Evolutionary conservation across 64 coral and sea anemone species (phyloP).

Genomic region (Anthopleura sola): DNA sequence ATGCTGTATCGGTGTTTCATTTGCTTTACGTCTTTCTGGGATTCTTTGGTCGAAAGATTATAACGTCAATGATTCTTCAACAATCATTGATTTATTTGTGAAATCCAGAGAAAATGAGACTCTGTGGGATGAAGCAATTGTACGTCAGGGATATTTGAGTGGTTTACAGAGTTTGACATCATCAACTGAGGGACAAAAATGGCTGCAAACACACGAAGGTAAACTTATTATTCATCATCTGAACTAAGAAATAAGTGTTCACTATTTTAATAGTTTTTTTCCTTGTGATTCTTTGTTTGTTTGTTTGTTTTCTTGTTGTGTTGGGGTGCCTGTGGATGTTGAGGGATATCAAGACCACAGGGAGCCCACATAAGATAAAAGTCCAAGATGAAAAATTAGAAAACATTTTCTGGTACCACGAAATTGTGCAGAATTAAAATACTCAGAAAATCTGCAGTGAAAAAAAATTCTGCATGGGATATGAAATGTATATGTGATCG

Average conservation of each 20-base stretch:
- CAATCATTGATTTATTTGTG: not conserved
- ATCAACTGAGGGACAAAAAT: not conserved
- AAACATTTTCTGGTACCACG: no score
- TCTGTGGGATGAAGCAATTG: conserved; percentile 4
- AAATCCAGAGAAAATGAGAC: not conserved
- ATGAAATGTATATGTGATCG: no score
- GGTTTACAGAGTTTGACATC: not conserved
- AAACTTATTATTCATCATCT: not conserved
- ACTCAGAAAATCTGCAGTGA: no score
- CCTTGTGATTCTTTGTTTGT: not conserved
- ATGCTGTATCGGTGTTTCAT: not conserved
- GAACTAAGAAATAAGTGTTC: not conserved
- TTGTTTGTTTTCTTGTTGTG: not conserved
- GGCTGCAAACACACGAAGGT: not conserved
- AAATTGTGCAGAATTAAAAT: no score
- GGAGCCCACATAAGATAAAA: no score
- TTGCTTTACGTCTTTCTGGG: conserved; percentile 45
- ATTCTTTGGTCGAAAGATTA: conserved; percentile 17
- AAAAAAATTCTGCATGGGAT: no score
- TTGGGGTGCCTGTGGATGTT: no score
- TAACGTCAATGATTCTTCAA: not conserved
- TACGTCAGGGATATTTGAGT: not conserved
- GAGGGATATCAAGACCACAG: no score
- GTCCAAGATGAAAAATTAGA: no score
- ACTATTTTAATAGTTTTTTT: no score